phyloP scores from a whole-genome alignment of 2,113 vertebrate species.

The Lontra canadensis region DNA sequence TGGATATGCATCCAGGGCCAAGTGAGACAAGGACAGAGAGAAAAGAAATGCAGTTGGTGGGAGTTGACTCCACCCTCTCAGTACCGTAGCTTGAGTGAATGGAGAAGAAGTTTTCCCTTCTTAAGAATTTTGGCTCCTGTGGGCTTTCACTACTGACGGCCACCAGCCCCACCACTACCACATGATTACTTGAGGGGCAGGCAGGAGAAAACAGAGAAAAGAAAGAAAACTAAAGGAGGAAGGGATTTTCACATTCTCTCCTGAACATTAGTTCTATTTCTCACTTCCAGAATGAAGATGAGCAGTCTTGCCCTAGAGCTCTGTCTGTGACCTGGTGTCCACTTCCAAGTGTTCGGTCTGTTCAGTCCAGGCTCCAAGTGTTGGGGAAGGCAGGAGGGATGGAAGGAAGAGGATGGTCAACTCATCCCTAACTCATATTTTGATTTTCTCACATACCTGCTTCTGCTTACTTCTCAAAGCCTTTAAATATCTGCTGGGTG shows the following conservation, averaged over 20 bases:
- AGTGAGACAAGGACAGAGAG: background rate
- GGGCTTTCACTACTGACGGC: background rate
- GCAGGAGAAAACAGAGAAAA: background rate
- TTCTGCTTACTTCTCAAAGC: background rate
- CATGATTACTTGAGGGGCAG: background rate
- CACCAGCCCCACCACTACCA: background rate
- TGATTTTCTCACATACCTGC: background rate
- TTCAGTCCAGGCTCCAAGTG: background rate
- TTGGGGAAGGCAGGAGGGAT: fast-evolving
- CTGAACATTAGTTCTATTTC: background rate
- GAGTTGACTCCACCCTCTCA: background rate
- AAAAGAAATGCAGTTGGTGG: background rate
- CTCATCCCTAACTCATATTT: background rate
- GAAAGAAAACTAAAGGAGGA: background rate
- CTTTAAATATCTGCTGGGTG: background rate
- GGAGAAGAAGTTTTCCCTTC: background rate
- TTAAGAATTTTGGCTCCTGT: background rate
- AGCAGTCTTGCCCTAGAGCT: background rate
- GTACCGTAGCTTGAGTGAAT: background rate
- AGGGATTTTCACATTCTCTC: background rate
- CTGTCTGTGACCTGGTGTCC: background rate
- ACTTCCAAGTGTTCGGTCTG: background rate
- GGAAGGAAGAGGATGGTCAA: background rate
- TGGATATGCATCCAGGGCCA: background rate
- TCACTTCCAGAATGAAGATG: background rate